A percentile compares a stretch with the other conserved stretches of the same genome.
Conservation (phyloP, 2,888 invertebrate genomes). For the Calameuta idolon region DNA sequence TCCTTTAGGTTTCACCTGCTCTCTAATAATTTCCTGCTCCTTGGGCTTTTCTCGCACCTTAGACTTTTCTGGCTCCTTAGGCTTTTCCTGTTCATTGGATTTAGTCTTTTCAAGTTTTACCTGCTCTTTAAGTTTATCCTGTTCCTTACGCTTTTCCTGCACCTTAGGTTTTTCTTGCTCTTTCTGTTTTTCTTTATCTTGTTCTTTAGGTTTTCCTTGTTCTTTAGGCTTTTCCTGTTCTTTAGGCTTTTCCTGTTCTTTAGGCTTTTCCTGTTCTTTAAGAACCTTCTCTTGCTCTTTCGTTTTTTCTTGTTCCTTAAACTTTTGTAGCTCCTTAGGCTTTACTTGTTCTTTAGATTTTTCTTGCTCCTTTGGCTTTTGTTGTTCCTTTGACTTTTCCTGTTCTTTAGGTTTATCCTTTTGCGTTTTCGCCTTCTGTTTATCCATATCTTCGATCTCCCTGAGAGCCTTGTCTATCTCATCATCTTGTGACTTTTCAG, state of each 20-base stretch:
- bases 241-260: conserved; percentile 48
- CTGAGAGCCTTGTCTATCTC: conserved; percentile 68
- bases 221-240: conserved; percentile 21
- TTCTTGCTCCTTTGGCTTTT: conserved; percentile 65
- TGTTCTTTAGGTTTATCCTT: conserved; percentile 50
- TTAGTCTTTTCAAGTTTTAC: conserved; percentile 24
- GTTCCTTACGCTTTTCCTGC: background rate
- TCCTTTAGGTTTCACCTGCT: conserved; percentile 45
- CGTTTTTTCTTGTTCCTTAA: conserved; percentile 21
- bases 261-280: conserved; percentile 57
- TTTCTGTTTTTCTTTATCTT: background rate
- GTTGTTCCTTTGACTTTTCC: conserved; percentile 18
- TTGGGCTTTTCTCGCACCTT: conserved; percentile 45
- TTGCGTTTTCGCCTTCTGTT: conserved; percentile 48
- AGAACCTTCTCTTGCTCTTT: background rate
- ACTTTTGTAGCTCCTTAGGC: conserved; percentile 4
- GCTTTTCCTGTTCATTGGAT: conserved; percentile 66
- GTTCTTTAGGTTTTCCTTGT: background rate
- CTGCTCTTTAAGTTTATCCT: background rate
- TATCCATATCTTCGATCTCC: conserved; percentile 66
- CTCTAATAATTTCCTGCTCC: conserved; percentile 45
- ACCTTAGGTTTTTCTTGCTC: background rate
- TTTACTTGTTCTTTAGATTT: conserved; percentile 30
- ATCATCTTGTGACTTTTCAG: conserved; percentile 56
- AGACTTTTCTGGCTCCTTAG: conserved; percentile 62